A percentile compares a stretch with the other conserved stretches of the same genome.
Conservation (phyloP, 2,888 invertebrate genomes). For the Eurytoma adleriae region DNA sequence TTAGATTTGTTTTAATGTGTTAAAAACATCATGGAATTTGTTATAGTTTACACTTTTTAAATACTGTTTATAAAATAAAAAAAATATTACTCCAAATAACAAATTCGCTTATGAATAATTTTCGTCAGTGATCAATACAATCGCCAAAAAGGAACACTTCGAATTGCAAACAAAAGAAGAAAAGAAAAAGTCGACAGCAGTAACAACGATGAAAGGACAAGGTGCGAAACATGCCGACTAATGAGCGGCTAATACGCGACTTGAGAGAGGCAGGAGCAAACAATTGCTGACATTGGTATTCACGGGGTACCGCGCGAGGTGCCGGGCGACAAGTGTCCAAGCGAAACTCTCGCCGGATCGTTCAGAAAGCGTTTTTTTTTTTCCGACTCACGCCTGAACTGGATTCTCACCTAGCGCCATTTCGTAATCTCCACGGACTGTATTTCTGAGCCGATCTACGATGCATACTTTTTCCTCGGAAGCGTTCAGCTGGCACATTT, state of each 20-base stretch:
- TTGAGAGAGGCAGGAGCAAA: not conserved
- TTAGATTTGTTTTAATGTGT: no score
- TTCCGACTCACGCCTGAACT: not conserved
- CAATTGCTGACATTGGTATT: conserved; percentile 1
- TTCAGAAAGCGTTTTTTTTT: conserved; percentile 6
- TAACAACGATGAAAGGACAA: not conserved
- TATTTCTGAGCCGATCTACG: not conserved
- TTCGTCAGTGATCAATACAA: no score
- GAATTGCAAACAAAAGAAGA: no score
- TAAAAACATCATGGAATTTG: no score
- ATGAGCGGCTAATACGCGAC: not conserved
- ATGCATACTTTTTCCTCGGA: not conserved
- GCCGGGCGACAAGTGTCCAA: not conserved
- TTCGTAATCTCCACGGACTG: no score
- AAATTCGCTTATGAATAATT: no score
- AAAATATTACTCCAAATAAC: no score
- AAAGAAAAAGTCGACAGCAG: no score
- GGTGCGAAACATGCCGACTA: not conserved
- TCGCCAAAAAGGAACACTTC: no score
- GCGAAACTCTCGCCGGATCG: conserved; percentile 8
- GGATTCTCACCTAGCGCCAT: not conserved
- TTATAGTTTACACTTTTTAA: no score
- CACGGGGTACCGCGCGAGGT: not conserved
- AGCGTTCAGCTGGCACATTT: no score
- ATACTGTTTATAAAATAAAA: no score